phyloP scores from a whole-genome alignment of 1,140 invertebrate species.

The Leptoteleia sp. region DNA sequence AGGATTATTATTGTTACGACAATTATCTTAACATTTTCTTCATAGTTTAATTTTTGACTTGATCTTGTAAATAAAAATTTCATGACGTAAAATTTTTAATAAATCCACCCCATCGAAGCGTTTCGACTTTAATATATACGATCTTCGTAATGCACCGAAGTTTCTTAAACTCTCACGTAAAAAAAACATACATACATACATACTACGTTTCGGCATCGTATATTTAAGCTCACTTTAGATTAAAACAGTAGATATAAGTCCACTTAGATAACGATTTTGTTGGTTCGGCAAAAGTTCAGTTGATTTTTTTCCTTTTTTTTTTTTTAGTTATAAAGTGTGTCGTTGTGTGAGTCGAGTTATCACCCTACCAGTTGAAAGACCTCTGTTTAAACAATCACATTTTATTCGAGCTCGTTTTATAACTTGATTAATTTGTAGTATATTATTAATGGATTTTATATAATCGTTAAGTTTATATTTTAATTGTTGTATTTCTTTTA shows the following conservation, averaged over 20 bases:
- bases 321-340: constrained; percentile 15
- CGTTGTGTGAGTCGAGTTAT: neutral
- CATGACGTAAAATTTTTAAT: neutral
- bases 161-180: constrained; percentile 5
- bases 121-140: neutral
- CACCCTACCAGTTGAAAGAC: neutral
- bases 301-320: constrained; percentile 21
- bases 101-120: neutral
- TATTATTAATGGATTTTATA: no score
- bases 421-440: no score
- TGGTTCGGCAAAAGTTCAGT: constrained; percentile 10
- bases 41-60: no score
- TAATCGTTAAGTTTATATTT: no score
- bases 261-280: constrained; percentile 14
- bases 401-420: constrained; percentile 1
- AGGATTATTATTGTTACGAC: no score
- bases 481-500: no score
- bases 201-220: constrained; percentile 5
- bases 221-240: constrained; percentile 23
- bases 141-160: constrained; percentile 4
- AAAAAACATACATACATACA: constrained; percentile 17
- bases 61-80: no score
- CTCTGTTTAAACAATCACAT: constrained; percentile 1
- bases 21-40: no score
- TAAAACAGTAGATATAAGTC: constrained; percentile 11